These are phyloP conservation scores for Nomada ferruginata DNA, from an alignment of 2,888 invertebrate species.

Conservation along the genomic window DNA sequence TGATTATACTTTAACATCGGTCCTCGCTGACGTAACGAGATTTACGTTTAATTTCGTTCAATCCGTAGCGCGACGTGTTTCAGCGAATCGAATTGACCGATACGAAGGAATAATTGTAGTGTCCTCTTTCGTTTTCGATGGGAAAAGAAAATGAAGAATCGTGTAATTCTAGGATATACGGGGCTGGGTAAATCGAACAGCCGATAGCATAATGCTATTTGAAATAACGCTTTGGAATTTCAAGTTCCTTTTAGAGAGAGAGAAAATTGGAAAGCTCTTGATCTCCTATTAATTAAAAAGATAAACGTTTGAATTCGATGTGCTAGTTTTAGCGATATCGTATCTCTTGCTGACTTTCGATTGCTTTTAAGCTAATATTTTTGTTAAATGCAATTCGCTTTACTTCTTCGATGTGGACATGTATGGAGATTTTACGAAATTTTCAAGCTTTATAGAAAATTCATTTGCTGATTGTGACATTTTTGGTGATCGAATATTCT, in stretches of 20 bases:
- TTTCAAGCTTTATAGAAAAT: too few species aligned
- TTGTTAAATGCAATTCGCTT: too few species aligned
- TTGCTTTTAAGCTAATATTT: too few species aligned
- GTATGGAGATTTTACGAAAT: too few species aligned
- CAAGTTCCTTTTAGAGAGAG: too few species aligned
- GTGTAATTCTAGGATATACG: background rate
- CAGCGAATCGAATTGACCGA: slow-evolving; percentile 15
- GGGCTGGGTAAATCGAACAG: background rate
- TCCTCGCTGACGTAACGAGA: slow-evolving; percentile 25
- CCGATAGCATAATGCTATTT: background rate
- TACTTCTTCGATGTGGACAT: too few species aligned
- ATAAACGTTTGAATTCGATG: background rate
- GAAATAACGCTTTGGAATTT: too few species aligned
- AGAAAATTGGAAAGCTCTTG: background rate
- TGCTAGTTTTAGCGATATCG: too few species aligned
- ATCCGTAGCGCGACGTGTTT: background rate
- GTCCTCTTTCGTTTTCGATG: background rate
- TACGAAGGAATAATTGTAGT: slow-evolving; percentile 21
- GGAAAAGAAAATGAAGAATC: too few species aligned
- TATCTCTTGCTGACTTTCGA: too few species aligned
- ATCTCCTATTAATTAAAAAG: background rate
- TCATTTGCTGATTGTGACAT: too few species aligned
- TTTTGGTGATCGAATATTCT: too few species aligned
- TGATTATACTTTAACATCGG: slow-evolving; percentile 47
- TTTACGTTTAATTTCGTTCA: slow-evolving; percentile 33